Percentiles rank a stretch among this genome's conserved stretches.
phyloP scores from a whole-genome alignment of 2,113 vertebrate genomes.

The Tupaia chinensis region DNA sequence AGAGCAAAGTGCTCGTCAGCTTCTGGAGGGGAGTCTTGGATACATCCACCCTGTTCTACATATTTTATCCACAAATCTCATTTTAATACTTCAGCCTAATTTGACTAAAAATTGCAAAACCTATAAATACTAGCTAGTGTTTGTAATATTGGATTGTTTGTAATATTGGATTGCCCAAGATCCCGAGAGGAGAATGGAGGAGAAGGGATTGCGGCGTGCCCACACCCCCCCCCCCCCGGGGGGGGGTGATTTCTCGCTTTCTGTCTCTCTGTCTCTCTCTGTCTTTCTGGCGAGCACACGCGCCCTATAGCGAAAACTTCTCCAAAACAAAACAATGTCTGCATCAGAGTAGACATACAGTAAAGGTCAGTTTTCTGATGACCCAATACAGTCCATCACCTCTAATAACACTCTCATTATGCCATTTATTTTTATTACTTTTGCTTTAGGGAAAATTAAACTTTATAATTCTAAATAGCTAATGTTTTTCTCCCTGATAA shows the following conservation, averaged over 20 bases:
- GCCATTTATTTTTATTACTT: constrained; percentile 57
- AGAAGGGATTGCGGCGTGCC: no score
- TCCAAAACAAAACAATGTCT: no score
- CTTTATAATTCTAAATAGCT: constrained; percentile 50
- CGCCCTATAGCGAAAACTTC: no score
- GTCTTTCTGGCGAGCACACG: no score
- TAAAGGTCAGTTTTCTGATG: no score
- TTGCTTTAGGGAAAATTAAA: constrained; percentile 64
- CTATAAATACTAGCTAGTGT: neutral
- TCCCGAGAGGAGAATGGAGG: no score
- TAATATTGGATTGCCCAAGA: no score
- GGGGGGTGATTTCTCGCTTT: no score
- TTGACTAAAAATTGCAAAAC: neutral
- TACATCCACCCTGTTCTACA: neutral
- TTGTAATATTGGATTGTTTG: no score
- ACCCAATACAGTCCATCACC: neutral
- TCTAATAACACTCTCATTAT: neutral
- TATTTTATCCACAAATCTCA: neutral
- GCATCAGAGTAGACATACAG: no score
- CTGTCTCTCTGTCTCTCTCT: no score
- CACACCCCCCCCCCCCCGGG: no score
- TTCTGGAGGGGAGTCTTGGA: neutral
- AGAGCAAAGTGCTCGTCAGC: constrained; percentile 43
- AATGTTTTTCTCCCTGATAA: neutral
- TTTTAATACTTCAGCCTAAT: neutral